These are phyloP conservation scores for Hemiprocne comata DNA, from an alignment of 2,113 vertebrate genomes.

Conservation along the genomic window DNA sequence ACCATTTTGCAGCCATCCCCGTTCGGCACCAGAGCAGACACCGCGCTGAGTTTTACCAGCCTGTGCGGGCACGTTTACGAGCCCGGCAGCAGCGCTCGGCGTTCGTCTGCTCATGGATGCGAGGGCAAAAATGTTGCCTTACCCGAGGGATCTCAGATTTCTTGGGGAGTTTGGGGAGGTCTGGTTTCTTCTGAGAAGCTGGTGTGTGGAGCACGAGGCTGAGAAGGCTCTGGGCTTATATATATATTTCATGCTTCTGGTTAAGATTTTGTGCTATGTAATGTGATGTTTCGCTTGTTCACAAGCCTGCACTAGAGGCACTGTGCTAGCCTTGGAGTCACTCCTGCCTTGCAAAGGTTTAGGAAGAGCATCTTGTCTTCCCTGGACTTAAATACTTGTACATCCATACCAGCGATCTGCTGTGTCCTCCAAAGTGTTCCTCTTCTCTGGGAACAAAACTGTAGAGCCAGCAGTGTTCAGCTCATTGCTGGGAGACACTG, in stretches of 20 bases:
- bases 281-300: neutral
- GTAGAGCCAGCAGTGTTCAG: accelerated
- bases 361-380: neutral
- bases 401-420: neutral
- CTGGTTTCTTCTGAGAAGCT: neutral
- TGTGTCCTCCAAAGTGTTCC: neutral
- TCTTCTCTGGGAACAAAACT: neutral
- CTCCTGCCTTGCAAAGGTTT: neutral
- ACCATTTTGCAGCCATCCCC: neutral
- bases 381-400: accelerated
- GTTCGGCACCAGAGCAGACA: accelerated
- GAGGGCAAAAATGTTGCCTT: neutral
- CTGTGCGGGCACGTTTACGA: accelerated
- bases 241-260: neutral
- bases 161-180: neutral
- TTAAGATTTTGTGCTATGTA: neutral
- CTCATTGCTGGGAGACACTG: neutral
- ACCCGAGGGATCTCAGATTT: accelerated
- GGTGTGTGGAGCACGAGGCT: accelerated
- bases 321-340: neutral
- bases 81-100: neutral
- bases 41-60: accelerated
- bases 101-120: accelerated
- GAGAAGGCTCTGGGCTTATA: accelerated
- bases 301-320: neutral